Base-by-base conservation (phyloP, 2,888 invertebrate species). In the Lampropteryx suffumata region DNA sequence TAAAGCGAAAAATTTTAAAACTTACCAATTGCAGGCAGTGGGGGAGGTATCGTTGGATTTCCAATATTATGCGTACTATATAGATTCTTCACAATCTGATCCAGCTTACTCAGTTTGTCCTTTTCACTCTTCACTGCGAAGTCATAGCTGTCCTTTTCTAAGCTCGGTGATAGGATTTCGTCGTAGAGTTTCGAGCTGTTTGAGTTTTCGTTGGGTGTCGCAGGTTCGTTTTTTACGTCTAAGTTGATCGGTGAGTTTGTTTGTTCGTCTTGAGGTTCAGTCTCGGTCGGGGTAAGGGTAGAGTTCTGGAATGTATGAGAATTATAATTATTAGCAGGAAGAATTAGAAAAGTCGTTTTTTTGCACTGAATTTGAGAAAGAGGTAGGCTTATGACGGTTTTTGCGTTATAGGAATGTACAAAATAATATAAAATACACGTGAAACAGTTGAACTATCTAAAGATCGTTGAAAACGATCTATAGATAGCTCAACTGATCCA, bases 41-140 rank as follows among this genome's bases (percentile, higher is more conserved):
- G 62, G 0, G 78, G 66, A 1, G 74, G 56, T 1, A 68, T 58
- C 0, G 73, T 61, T 1, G 83, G 79, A 43, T 67, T 83, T 0
- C 83, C 82, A 60, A 87, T 82, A 61, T 84, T 83, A 55, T 87
- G 89, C 7, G 85, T 85, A 45, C 84, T 89, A 30, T 89, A 89
- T 55, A 90, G 57, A 55, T 89, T 90, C 69, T 89, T 85, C 0
- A 90, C 89, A 4, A 90, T 90, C 59, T 88, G 88, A 34, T 90
- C 90, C 42, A 90, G 54, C 62, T 87, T 90, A 56, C 89, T 90
- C 17, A 90, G 64, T 73, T 85, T 79, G 33, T 89, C 87, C 54
- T 79, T 85, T 49, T 86, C 85, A 44, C 57, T 78, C 46, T 69
- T 76, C 6, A 50, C 59, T 21, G 73, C 59, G 21, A 68, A 71